A percentile compares a stretch with the other conserved stretches of the same genome.
Conservation (phyloP, 2,113 vertebrate species). For the Psettodes erumei region DNA sequence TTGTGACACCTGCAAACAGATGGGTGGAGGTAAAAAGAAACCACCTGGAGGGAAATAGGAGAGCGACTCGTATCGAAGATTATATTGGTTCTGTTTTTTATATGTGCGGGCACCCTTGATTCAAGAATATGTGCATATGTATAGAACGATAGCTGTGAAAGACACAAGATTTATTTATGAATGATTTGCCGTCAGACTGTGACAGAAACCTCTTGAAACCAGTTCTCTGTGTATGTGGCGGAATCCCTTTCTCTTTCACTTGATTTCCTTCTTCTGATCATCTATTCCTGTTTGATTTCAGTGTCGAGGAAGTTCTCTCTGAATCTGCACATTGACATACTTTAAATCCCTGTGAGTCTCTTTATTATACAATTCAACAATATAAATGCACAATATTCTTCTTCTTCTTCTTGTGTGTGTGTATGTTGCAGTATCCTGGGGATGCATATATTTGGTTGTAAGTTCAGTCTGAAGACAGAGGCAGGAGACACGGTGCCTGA, state of each 20-base stretch:
- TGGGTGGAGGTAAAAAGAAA: background rate
- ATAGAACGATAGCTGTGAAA: background rate
- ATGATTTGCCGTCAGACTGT: background rate
- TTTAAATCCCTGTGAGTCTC: background rate
- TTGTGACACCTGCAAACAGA: background rate
- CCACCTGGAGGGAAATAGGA: background rate
- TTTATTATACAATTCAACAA: background rate
- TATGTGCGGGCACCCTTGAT: background rate
- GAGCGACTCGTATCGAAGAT: background rate
- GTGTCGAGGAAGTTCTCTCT: background rate
- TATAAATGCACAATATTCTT: background rate
- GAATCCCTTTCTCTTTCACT: background rate
- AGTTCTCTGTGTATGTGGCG: background rate
- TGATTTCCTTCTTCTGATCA: background rate
- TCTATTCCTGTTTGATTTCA: background rate
- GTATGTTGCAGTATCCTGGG: conserved; percentile 89
- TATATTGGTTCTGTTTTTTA: background rate
- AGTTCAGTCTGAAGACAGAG: conserved; percentile 97
- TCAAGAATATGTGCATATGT: too few species aligned
- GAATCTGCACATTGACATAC: background rate
- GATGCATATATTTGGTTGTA: conserved; percentile 99
- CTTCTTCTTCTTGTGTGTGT: background rate
- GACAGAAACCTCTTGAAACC: background rate
- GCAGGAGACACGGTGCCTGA: conserved; percentile 97
- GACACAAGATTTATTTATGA: background rate